A percentile compares a stretch with the other conserved stretches of the same genome.
Evolutionary conservation across 2,113 vertebrate species (phyloP).

Genomic region (Calidris pygmaea): DNA sequence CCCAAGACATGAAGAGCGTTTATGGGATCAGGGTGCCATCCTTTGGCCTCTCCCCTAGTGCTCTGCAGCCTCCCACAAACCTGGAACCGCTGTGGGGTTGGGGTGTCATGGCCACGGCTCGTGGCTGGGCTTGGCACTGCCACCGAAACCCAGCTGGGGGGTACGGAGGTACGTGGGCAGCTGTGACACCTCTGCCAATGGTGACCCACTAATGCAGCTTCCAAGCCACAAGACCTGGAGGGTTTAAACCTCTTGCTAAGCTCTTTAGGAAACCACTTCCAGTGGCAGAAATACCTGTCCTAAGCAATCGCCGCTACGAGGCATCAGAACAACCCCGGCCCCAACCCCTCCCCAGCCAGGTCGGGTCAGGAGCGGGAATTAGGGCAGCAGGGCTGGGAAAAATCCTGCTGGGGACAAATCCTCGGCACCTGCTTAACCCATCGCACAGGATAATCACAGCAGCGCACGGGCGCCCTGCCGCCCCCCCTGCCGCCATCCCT

Average conservation of each 20-base stretch:
- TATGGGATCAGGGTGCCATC: neutral
- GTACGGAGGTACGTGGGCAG: neutral
- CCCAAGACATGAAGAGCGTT: neutral
- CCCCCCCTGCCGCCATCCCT: rapidly evolving
- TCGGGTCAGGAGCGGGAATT: neutral
- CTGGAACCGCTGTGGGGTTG: rapidly evolving
- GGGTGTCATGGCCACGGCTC: rapidly evolving
- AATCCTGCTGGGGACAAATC: conserved; percentile 26
- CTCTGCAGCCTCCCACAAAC: neutral
- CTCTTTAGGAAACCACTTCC: neutral
- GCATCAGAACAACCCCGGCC: neutral
- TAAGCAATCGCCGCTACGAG: neutral
- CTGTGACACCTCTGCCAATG: neutral
- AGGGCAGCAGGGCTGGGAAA: neutral
- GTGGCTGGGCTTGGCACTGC: neutral
- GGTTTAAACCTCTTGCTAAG: neutral
- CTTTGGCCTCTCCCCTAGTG: neutral
- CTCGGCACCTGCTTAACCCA: neutral
- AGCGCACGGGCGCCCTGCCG: rapidly evolving
- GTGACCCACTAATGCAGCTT: rapidly evolving
- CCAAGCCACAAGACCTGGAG: rapidly evolving
- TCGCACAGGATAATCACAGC: neutral
- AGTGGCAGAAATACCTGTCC: neutral
- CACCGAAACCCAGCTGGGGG: rapidly evolving
- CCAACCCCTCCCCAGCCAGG: neutral